Evolutionary conservation across 2,797 vertebrate species (phyloP).

Genomic region (Eidolon dupreanum): DNA sequence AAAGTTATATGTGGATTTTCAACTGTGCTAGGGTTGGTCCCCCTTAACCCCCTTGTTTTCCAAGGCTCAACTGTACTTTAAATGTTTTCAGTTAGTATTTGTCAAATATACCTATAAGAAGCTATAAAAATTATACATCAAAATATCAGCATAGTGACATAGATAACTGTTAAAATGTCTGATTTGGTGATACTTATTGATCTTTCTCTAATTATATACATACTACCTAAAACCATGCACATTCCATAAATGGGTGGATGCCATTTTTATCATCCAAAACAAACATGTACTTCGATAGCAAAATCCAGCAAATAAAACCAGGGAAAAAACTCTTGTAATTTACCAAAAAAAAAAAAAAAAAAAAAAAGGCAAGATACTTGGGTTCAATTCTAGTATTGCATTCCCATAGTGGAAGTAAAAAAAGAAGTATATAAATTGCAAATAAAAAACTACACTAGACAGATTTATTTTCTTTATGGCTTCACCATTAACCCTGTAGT

Average conservation of each 20-base stretch:
- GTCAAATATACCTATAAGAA: neutral
- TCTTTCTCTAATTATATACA: neutral
- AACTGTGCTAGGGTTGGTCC: too few relatives aligned
- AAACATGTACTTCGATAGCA: neutral
- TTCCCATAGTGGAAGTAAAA: neutral
- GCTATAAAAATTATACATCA: neutral
- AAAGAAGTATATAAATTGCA: neutral
- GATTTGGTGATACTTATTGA: neutral
- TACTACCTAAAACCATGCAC: neutral
- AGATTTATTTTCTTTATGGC: neutral
- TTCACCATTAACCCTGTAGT: slow-evolving; percentile 3
- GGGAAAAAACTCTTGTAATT: neutral
- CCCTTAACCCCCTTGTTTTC: neutral
- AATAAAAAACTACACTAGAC: neutral
- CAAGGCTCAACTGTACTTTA: neutral
- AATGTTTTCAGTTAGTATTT: neutral
- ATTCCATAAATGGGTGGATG: neutral
- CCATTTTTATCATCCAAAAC: neutral
- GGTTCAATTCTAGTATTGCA: neutral
- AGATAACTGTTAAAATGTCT: neutral
- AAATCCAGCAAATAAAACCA: neutral
- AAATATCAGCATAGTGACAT: neutral
- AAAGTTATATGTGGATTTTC: neutral
- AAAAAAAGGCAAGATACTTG: neutral
- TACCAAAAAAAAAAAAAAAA: neutral